phyloP scores from a whole-genome alignment of 1,140 invertebrate species.

The Papilio aristodemus region DNA sequence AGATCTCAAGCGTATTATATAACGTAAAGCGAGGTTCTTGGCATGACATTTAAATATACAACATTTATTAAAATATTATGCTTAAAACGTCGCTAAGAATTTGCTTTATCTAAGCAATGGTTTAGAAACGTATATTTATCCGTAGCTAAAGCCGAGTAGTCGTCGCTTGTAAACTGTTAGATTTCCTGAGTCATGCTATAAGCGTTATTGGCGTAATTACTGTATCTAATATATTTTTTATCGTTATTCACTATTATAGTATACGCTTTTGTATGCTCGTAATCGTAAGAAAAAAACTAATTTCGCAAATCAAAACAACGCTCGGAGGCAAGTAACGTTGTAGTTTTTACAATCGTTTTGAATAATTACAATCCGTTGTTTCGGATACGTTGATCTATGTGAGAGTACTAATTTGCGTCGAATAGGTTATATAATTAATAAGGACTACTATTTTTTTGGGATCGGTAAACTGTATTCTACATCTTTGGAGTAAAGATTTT shows the following conservation, averaged over 20 bases:
- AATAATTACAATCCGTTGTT: slow-evolving; percentile 38
- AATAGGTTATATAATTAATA: slow-evolving; percentile 41
- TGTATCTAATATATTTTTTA: slow-evolving; percentile 24
- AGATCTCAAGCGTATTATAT: too few relatives aligned
- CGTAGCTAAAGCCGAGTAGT: background rate
- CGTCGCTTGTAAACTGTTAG: too few relatives aligned
- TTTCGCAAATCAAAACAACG: slow-evolving; percentile 34
- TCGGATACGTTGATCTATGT: slow-evolving; percentile 37
- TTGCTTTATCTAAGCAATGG: too few relatives aligned
- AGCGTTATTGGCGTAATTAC: slow-evolving; percentile 2
- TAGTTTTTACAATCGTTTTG: slow-evolving; percentile 36
- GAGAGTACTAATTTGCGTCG: slow-evolving; percentile 44
- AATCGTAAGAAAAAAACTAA: slow-evolving; percentile 27
- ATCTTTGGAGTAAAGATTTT: background rate
- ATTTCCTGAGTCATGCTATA: slow-evolving; percentile 10
- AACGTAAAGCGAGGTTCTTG: too few relatives aligned
- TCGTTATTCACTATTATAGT: slow-evolving; percentile 3
- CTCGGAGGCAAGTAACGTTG: slow-evolving; percentile 29
- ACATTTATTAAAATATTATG: too few relatives aligned
- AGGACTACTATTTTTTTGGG: slow-evolving; percentile 38
- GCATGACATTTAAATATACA: too few relatives aligned
- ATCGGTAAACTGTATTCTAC: slow-evolving; percentile 43
- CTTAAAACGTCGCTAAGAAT: too few relatives aligned
- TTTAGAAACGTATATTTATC: too few relatives aligned
- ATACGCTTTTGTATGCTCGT: background rate